These are phyloP conservation scores for Glandiceps talaboti DNA, from an alignment of 53 echinoderm and acorn worm species.

Conservation along the genomic window DNA sequence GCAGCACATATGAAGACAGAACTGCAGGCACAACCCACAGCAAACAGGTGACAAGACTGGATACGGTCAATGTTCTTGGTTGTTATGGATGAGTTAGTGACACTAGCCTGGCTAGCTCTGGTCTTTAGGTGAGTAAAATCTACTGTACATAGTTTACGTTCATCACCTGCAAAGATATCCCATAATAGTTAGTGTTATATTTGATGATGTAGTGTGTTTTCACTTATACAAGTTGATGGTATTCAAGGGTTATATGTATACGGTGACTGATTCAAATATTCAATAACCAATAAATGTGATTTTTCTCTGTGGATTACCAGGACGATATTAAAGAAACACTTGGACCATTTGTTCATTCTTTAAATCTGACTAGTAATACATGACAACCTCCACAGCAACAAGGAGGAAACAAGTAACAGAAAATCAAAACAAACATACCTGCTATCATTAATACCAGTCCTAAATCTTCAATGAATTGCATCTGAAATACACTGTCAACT, in stretches of 20 bases:
- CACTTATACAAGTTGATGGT: too few species aligned
- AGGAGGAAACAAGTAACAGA: too few species aligned
- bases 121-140: slow-evolving; percentile 60
- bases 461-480: slow-evolving; percentile 58
- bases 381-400: too few species aligned
- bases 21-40: slow-evolving; percentile 51
- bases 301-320: too few species aligned
- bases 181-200: too few species aligned
- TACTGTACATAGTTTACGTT: slow-evolving; percentile 55
- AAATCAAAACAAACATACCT: slow-evolving; percentile 52
- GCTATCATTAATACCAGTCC: slow-evolving; percentile 69
- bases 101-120: slow-evolving; percentile 45
- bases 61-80: slow-evolving; percentile 46
- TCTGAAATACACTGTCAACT: slow-evolving; percentile 81
- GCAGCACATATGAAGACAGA: slow-evolving; percentile 78
- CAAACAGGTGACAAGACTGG: slow-evolving; percentile 80
- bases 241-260: too few species aligned
- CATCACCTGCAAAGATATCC: slow-evolving; percentile 38
- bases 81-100: slow-evolving; percentile 43
- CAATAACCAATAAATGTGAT: too few species aligned
- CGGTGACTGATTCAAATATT: too few species aligned
- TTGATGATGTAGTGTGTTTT: too few species aligned
- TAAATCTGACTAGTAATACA: too few species aligned
- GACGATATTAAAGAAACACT: too few species aligned
- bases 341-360: too few species aligned